These are phyloP conservation scores for Rhagium mordax DNA, from an alignment of 2,888 invertebrate genomes.

Conservation along the genomic window DNA sequence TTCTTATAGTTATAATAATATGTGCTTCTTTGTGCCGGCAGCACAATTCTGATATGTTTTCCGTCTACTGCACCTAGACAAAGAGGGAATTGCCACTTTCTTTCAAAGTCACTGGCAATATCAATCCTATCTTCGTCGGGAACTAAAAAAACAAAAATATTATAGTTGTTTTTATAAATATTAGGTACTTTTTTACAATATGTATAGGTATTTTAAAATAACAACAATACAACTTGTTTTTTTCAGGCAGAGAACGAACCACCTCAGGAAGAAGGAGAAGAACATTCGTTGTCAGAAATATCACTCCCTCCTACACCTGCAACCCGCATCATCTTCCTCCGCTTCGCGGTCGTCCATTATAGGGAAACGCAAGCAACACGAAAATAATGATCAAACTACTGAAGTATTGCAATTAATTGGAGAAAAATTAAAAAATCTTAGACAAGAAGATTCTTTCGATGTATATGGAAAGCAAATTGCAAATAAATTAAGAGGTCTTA, in stretches of 20 bases:
- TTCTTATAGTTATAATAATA: slow-evolving; percentile 56
- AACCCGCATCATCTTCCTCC: neutral
- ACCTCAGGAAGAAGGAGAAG: slow-evolving; percentile 3
- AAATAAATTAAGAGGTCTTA: slow-evolving; percentile 20
- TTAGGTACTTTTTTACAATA: neutral
- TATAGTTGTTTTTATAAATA: neutral
- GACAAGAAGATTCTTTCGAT: slow-evolving; percentile 28
- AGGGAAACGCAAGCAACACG: neutral
- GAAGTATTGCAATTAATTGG: neutral
- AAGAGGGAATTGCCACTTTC: slow-evolving; percentile 49
- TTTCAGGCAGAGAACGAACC: slow-evolving; percentile 1
- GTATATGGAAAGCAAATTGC: slow-evolving; percentile 23
- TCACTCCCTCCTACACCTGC: neutral
- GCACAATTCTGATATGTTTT: slow-evolving; percentile 52
- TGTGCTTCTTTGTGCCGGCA: slow-evolving; percentile 51
- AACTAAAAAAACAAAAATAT: slow-evolving; percentile 11
- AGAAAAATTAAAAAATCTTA: neutral
- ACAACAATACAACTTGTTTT: neutral
- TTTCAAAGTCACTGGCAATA: slow-evolving; percentile 47
- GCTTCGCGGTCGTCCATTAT: neutral
- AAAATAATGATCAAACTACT: slow-evolving; percentile 1
- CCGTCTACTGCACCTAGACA: slow-evolving; percentile 53
- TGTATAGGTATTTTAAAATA: neutral
- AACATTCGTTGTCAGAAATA: neutral
- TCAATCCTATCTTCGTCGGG: slow-evolving; percentile 8